phyloP scores from a whole-genome alignment of 2,113 vertebrate species.

The Mandrillus leucophaeus region DNA sequence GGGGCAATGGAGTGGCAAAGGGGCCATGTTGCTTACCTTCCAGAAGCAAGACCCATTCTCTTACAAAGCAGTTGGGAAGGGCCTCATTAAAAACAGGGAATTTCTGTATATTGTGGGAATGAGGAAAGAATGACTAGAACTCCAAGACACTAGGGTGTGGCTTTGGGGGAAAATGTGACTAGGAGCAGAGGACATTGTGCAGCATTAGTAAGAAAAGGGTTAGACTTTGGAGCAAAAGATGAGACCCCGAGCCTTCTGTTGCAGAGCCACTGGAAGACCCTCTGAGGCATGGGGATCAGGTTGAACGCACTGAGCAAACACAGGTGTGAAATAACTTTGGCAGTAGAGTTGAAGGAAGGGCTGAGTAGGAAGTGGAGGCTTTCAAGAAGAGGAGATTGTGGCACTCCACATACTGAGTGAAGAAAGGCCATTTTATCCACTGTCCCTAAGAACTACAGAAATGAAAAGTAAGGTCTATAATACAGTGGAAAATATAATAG shows the following conservation, averaged over 20 bases:
- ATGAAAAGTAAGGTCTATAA: neutral
- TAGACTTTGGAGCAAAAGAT: neutral
- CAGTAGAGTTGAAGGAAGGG: neutral
- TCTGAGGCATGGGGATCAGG: neutral
- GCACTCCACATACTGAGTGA: neutral
- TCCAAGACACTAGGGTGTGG: neutral
- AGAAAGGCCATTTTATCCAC: neutral
- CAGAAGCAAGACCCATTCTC: neutral
- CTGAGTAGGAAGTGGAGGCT: neutral
- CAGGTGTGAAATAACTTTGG: neutral
- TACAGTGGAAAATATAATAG: neutral
- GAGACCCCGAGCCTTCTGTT: neutral
- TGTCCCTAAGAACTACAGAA: neutral
- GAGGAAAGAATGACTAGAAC: neutral
- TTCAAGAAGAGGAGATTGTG: neutral
- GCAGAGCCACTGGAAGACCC: neutral
- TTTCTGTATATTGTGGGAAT: neutral
- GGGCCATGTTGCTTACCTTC: fast-evolving
- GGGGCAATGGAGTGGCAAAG: neutral
- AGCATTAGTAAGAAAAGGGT: neutral
- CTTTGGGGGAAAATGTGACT: neutral
- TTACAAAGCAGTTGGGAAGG: neutral
- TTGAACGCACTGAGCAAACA: neutral
- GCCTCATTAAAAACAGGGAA: neutral
- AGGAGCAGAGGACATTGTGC: neutral